Evolutionary conservation across 2,113 vertebrate species (phyloP).

Genomic region (Cavia porcellus): DNA sequence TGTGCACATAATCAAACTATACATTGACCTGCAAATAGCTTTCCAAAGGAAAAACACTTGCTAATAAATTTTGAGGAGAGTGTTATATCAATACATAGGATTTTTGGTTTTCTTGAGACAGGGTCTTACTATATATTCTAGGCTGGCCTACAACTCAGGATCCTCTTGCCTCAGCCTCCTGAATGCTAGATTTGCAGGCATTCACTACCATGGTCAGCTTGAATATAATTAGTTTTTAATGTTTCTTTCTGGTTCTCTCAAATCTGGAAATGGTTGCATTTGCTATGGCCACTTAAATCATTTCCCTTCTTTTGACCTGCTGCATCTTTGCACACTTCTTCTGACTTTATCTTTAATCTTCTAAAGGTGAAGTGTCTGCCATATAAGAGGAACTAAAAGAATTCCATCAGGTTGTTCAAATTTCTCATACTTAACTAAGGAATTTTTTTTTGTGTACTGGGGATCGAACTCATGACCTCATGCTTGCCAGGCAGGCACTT

Average conservation of each 20-base stretch:
- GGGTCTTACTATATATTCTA: neutral
- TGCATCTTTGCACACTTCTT: neutral
- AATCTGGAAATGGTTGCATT: constrained; percentile 35
- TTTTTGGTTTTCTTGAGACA: neutral
- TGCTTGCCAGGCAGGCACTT: too few species aligned
- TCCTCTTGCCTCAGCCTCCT: neutral
- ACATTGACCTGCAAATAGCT: neutral
- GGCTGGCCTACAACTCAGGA: neutral
- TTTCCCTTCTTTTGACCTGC: neutral
- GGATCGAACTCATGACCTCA: too few species aligned
- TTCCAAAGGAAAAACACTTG: neutral
- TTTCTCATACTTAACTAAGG: neutral
- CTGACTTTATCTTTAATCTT: constrained; percentile 1
- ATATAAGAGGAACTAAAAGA: neutral
- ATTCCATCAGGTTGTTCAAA: neutral
- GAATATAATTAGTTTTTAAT: neutral
- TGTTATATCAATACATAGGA: neutral
- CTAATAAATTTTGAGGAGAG: constrained; percentile 14
- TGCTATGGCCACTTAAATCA: constrained; percentile 16
- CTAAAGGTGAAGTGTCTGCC: neutral
- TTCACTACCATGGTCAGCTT: neutral
- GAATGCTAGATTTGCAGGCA: neutral
- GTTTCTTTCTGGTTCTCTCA: constrained; percentile 12
- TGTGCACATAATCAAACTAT: neutral
- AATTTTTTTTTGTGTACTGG: too few species aligned